Base-by-base conservation (phyloP, 2,797 vertebrate genomes). In the Apogon talboti region DNA sequence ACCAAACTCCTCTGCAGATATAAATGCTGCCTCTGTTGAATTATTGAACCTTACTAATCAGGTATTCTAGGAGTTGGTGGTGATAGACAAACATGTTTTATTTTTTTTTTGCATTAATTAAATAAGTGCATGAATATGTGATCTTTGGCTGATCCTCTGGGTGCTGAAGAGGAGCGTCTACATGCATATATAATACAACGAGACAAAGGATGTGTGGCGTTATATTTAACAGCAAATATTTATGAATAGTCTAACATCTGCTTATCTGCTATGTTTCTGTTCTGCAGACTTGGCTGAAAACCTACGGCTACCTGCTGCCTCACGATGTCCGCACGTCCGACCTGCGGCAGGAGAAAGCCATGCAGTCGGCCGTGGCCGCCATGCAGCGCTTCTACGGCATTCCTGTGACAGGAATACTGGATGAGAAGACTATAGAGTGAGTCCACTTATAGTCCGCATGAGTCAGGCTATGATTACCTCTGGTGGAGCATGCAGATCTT, bases 341-440 rank as follows among this genome's bases (percentile, higher is more conserved):
- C 78, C 87, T 96, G 79, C 94, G 94, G 66, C 96, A 95, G 71
- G 95, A 95, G 85, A 96, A 95, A 66, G 94, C 91, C 91, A 95
- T 96, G 90, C 95, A 96, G 92, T 95, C 94, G 0, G 96, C 96
- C 2, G 95, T 97, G 69, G 93, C 95, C 57, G 93, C 95, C 74
- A 97, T 97, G 96, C 96, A 97, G 89, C 94, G 95, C 48, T 97
- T 97, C 87, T 97, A 97, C 6, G 95, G 96, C 37, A 96, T 97
- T 54, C 96, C 95, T 0, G 95, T 97, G 81, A 97, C 96, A 0
- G 96, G 96, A 57, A 76, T 95, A 21, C 93, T 97, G 90, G 96
- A 97, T 74, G 91, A 96, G 83, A 96, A 92, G 11, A 97, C 96
- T 0, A 93, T 96, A 51, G 94, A 96, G 96, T 97, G 88, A 96